These are phyloP conservation scores for Montipora sp. DNA, from an alignment of 64 coral and sea anemone species.

Conservation along the genomic window DNA sequence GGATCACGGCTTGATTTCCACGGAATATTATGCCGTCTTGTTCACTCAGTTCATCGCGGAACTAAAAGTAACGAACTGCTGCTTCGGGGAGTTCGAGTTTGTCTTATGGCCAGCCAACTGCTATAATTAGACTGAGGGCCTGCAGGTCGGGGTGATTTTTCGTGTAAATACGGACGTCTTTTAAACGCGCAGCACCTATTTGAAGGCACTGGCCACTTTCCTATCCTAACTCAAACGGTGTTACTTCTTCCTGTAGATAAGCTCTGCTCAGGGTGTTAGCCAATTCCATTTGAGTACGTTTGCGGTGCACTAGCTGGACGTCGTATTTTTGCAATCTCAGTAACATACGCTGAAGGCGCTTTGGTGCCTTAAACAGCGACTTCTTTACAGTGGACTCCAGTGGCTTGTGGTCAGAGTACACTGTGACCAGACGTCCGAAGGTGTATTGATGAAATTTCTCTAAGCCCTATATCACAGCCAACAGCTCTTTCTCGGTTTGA, in stretches of 20 bases:
- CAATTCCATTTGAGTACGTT: neutral
- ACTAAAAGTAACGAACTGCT: neutral
- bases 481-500: no score
- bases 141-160: slow-evolving; percentile 22
- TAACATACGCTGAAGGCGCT: no score
- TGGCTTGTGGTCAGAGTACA: no score
- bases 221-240: no score
- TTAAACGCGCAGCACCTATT: no score
- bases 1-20: slow-evolving; percentile 27
- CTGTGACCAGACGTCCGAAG: no score
- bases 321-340: no score
- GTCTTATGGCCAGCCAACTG: neutral
- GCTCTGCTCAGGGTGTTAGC: slow-evolving; percentile 8
- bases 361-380: no score
- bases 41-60: slow-evolving; percentile 42
- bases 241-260: neutral
- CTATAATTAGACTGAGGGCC: slow-evolving; percentile 25
- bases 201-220: no score
- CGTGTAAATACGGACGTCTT: neutral
- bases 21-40: slow-evolving; percentile 40
- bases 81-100: neutral
- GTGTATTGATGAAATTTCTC: no score
- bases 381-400: no score
- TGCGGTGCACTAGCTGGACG: slow-evolving; percentile 1
- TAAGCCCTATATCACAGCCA: no score